Conservation (phyloP, 2,113 vertebrate species). For the Notothenia rossii region DNA sequence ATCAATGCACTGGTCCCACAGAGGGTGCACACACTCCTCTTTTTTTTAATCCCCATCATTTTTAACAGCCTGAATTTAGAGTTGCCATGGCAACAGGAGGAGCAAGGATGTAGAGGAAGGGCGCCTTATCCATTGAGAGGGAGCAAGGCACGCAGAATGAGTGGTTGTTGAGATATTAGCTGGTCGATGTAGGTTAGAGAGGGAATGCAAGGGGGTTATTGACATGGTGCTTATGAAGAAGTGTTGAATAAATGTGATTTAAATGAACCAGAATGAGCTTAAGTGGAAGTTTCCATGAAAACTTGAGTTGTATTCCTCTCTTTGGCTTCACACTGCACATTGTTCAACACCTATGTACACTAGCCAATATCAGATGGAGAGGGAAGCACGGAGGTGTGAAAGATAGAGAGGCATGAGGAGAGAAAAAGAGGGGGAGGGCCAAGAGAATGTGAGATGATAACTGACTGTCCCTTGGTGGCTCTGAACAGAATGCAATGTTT, state of each 20-base stretch:
- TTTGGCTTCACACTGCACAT: constrained; percentile 11
- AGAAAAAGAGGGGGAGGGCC: constrained; percentile 22
- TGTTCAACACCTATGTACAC: constrained; percentile 9
- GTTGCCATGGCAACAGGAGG: constrained; percentile 83
- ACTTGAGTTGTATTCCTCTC: constrained; percentile 8
- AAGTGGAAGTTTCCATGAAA: constrained; percentile 30
- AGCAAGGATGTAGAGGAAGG: constrained; percentile 66
- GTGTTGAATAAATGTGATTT: constrained; percentile 43
- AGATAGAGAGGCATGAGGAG: constrained; percentile 30
- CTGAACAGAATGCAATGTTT: constrained; percentile 48
- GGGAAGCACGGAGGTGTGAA: constrained; percentile 21
- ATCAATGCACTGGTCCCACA: constrained; percentile 66
- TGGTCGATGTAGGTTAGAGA: constrained; percentile 41
- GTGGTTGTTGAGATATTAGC: constrained; percentile 24
- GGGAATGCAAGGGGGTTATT: constrained; percentile 32
- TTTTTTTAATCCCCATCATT: constrained; percentile 67
- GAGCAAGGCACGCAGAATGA: constrained; percentile 29
- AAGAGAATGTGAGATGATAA: constrained; percentile 41
- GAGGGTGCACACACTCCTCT: constrained; percentile 61
- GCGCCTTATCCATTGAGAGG: constrained; percentile 45
- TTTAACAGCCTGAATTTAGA: constrained; percentile 79
- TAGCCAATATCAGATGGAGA: constrained; percentile 29
- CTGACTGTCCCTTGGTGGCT: constrained; percentile 41
- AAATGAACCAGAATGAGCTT: constrained; percentile 24
- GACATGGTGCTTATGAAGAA: constrained; percentile 26